A percentile compares a stretch with the other conserved stretches of the same genome.
phyloP scores from a whole-genome alignment of 1,140 invertebrate genomes.

The Aplysia californica region DNA sequence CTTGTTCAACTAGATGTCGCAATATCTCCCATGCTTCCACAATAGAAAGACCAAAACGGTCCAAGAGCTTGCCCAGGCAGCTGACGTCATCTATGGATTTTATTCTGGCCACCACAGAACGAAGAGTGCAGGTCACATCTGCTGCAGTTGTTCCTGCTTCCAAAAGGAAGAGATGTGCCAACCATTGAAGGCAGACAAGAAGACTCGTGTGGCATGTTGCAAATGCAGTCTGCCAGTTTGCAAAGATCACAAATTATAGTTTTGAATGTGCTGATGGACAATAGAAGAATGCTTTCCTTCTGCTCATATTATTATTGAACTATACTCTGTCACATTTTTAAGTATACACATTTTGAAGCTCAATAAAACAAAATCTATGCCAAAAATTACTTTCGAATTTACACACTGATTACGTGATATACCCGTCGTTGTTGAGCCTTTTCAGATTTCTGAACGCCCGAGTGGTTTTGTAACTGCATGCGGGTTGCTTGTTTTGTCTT shows the following conservation, averaged over 20 bases:
- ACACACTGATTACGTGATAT: too few species aligned
- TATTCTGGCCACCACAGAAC: not conserved
- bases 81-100: not conserved
- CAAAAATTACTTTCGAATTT: too few species aligned
- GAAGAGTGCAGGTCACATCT: not conserved
- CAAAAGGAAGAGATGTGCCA: not conserved
- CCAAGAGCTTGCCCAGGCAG: not conserved
- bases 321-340: too few species aligned
- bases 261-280: not conserved
- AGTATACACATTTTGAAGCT: too few species aligned
- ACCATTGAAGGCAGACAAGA: not conserved
- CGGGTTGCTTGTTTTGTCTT: too few species aligned
- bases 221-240: not conserved
- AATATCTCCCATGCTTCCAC: not conserved
- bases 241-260: conserved; percentile 6
- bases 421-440: too few species aligned
- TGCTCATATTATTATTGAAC: not conserved
- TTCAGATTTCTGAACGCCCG: too few species aligned
- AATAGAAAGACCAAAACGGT: not conserved
- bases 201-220: not conserved
- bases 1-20: not conserved
- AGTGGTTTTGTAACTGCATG: too few species aligned
- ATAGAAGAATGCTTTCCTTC: not conserved
- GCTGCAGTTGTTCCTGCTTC: not conserved
- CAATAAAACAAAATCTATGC: too few species aligned